Evolutionary conservation across 2,113 vertebrate species (phyloP).

Genomic region (Ochotona curzoniae): DNA sequence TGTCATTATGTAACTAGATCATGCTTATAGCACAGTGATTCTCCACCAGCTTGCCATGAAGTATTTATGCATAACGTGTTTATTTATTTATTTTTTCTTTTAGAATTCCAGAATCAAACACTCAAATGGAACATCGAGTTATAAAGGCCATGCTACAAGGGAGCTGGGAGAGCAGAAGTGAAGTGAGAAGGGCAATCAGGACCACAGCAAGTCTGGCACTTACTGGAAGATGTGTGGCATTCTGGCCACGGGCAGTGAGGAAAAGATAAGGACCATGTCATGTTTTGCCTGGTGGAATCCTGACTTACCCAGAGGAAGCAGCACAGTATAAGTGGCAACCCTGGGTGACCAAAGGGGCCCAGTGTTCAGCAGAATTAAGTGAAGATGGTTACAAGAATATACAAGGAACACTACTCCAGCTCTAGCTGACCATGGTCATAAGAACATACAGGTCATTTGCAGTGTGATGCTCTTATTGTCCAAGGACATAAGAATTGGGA

Average conservation of each 20-base stretch:
- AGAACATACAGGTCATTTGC: not conserved
- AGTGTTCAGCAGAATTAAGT: not conserved
- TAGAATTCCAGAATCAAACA: not conserved
- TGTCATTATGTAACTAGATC: not conserved
- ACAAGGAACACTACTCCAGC: fast-evolving
- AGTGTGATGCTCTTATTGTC: not conserved
- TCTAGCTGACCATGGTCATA: fast-evolving
- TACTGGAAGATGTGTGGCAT: fast-evolving
- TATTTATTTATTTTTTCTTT: not conserved
- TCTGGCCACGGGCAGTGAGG: fast-evolving
- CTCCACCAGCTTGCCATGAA: not conserved
- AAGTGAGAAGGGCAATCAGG: fast-evolving
- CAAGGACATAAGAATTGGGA: not conserved
- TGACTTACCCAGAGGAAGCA: fast-evolving
- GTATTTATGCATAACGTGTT: not conserved
- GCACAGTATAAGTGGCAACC: not conserved
- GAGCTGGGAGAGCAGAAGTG: fast-evolving
- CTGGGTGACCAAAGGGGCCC: no score
- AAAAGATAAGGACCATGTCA: not conserved
- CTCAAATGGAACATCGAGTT: not conserved
- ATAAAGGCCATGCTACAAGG: not conserved
- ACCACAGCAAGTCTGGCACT: fast-evolving
- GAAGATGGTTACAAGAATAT: not conserved
- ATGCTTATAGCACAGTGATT: not conserved
- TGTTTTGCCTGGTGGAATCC: not conserved